phyloP scores from a whole-genome alignment of 2,113 vertebrate species.

The Meleagris gallopavo region DNA sequence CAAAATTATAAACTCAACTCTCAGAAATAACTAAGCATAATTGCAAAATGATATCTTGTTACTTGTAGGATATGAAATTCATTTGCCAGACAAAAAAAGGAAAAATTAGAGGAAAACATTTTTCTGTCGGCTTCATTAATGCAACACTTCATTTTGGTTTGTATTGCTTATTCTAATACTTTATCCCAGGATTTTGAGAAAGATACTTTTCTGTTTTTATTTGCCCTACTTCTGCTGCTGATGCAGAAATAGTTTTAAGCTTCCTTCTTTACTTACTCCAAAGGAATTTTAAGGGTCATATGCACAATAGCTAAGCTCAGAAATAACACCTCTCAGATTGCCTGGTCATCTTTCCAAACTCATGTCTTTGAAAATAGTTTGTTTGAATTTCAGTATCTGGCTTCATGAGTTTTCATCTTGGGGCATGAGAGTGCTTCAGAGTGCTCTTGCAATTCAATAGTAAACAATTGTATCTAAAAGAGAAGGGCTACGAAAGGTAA shows the following conservation, averaged over 20 bases:
- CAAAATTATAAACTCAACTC: background rate
- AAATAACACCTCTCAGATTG: background rate
- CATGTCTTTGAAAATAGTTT: background rate
- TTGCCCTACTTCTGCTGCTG: background rate
- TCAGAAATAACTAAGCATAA: background rate
- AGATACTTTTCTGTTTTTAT: background rate
- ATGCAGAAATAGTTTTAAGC: background rate
- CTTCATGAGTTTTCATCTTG: background rate
- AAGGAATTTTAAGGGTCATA: background rate
- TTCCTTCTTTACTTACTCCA: background rate
- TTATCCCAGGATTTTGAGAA: background rate
- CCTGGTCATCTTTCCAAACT: background rate
- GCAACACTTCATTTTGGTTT: background rate
- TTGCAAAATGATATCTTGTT: background rate
- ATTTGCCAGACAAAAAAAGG: background rate
- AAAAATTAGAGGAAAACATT: background rate
- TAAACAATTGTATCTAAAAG: background rate
- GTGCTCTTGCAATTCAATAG: background rate
- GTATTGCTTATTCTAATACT: background rate
- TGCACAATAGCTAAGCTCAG: background rate
- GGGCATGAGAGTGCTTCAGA: accelerated
- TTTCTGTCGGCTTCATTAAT: background rate
- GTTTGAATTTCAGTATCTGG: background rate
- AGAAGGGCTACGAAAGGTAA: background rate
- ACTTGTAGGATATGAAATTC: background rate